phyloP scores from a whole-genome alignment of 2,797 vertebrate genomes.

The Lithobates sylvaticus region DNA sequence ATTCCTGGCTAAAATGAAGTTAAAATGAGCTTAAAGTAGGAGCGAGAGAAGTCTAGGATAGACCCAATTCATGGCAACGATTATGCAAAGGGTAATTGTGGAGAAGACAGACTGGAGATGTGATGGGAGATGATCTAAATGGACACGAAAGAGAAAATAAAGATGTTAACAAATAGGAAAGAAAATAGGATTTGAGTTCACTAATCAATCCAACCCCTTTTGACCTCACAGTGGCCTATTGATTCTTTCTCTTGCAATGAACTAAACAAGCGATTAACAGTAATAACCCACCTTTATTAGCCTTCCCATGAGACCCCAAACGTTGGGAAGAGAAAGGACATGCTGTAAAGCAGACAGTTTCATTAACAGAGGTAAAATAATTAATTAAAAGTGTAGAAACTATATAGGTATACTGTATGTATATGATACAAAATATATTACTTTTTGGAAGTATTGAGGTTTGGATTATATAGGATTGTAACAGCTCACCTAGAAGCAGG shows the following conservation, averaged over 20 bases:
- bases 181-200: slow-evolving; percentile 39
- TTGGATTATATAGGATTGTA: no score
- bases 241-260: slow-evolving; percentile 39
- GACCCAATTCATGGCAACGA: not conserved
- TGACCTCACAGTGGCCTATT: slow-evolving; percentile 55
- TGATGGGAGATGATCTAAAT: not conserved
- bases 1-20: not conserved
- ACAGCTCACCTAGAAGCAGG: no score
- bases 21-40: not conserved
- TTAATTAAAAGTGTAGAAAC: not conserved
- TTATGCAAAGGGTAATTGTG: not conserved
- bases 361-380: not conserved
- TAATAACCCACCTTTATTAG: slow-evolving; percentile 43
- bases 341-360: not conserved
- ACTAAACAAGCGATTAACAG: slow-evolving; percentile 33
- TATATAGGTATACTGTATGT: not conserved
- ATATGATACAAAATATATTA: no score
- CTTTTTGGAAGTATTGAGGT: no score
- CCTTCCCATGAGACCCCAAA: slow-evolving; percentile 17
- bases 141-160: not conserved
- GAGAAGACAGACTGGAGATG: not conserved
- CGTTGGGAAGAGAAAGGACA: not conserved
- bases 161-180: slow-evolving; percentile 48
- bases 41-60: not conserved
- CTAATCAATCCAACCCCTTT: slow-evolving; percentile 52